Percentiles rank a stretch among this genome's conserved stretches.
Evolutionary conservation across 2,888 invertebrate genomes (phyloP).

Genomic region (Macropis europaea): DNA sequence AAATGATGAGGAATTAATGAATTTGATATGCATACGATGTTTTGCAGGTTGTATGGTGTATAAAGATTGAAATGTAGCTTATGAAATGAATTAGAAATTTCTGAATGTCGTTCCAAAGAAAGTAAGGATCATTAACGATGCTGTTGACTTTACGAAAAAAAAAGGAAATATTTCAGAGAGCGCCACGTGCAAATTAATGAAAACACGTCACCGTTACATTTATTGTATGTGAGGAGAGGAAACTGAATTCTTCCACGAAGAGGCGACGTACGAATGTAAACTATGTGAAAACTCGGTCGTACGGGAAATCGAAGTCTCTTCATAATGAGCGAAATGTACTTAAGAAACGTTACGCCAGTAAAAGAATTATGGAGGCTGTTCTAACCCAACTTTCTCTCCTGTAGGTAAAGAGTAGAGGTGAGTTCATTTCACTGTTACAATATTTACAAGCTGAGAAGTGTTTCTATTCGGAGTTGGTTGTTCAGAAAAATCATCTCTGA

Average conservation of each 20-base stretch:
- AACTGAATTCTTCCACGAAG: slow-evolving; percentile 29
- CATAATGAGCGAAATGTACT: slow-evolving; percentile 25
- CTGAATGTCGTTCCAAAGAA: neutral
- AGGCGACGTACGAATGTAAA: slow-evolving; percentile 28
- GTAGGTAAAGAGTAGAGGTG: slow-evolving; percentile 42
- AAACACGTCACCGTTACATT: slow-evolving; percentile 69
- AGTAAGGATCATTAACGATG: neutral
- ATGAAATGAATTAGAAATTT: neutral
- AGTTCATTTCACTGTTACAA: slow-evolving; percentile 1
- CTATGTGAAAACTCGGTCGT: slow-evolving; percentile 36
- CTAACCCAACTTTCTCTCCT: slow-evolving; percentile 62
- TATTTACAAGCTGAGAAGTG: too few species aligned
- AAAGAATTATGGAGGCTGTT: slow-evolving; percentile 56
- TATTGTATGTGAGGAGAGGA: slow-evolving; percentile 20
- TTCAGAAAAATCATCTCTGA: too few species aligned
- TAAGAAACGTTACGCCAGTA: slow-evolving; percentile 34
- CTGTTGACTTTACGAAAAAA: neutral
- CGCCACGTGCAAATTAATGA: slow-evolving; percentile 62
- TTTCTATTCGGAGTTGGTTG: too few species aligned
- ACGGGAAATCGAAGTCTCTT: slow-evolving; percentile 4
- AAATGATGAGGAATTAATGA: too few species aligned
- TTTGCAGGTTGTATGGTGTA: neutral
- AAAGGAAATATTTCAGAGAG: slow-evolving; percentile 53
- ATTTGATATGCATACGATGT: neutral
- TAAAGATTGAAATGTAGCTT: neutral